Base-by-base conservation (phyloP, 2,888 invertebrate species). In the Meteorus cinctellus region DNA sequence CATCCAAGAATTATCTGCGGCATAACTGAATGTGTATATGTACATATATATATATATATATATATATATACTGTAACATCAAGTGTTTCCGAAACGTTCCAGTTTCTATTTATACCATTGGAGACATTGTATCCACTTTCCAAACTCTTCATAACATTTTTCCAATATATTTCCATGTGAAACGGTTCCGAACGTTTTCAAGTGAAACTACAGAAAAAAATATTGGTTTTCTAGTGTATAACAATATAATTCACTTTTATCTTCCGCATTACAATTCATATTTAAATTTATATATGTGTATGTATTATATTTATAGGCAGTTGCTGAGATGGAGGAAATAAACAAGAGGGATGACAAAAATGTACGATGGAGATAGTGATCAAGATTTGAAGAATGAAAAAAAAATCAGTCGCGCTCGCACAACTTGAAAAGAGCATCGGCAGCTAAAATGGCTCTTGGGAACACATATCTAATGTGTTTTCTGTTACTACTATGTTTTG, bases 401-500 rank as follows among this genome's bases (percentile, higher is more conserved):
- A 71, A 60, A 60, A 72, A 76, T 65, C 76, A 66, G 69, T 45
- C 76, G 67, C 77, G 66, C 76, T 75, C 45, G 76, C 45, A 76
- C 72, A 74, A 79, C 81, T 82, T 85, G 80, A 86, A 88, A 86
- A 81, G 86, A 87, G 83, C 88, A 86, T 66, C 72, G 34, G 81
- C 82, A 78, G 78, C 81, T 82, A 83, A 82, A 79, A 78, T 77
- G 80, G 66, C 72, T 59, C 31, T 55, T 27, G 62, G 76, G 75
- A 75, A 80, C 75, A 74, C 24, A 19, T 19, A 76, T 77, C 71
- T 75, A 80, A 81, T 71, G 80, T 82, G 85, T 85, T 84, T 86
- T 84, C 81, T 86, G 83, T 88, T 88, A 85, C 88, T 79, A 87
- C 86, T 87, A 83, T 84, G 83, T 84, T 83, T 85, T 80, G 73